These are phyloP conservation scores for Tonatia bakeri DNA, from an alignment of 2,113 vertebrate species.

Conservation along the genomic window DNA sequence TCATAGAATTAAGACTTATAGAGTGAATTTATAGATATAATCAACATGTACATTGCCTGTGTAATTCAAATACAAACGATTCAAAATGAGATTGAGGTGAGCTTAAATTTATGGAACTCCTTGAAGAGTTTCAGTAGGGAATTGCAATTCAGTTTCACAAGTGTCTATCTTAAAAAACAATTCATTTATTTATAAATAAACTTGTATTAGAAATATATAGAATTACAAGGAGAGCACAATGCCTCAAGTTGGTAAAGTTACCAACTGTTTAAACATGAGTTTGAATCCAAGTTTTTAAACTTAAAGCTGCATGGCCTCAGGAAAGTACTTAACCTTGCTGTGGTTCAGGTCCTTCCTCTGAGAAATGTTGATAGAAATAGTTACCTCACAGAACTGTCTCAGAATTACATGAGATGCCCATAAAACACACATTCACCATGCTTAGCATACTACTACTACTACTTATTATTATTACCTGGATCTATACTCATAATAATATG, in stretches of 20 bases:
- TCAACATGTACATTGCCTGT: neutral
- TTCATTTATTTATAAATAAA: neutral
- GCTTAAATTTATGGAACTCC: neutral
- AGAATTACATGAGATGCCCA: neutral
- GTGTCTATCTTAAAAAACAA: neutral
- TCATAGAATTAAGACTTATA: neutral
- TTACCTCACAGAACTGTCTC: neutral
- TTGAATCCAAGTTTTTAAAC: neutral
- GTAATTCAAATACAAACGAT: neutral
- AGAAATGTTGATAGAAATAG: neutral
- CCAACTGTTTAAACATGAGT: neutral
- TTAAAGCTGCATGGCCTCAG: neutral
- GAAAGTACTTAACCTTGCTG: neutral
- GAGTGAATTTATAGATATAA: neutral
- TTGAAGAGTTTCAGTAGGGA: neutral
- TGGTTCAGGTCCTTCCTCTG: neutral
- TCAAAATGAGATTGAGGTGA: neutral
- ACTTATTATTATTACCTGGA: neutral
- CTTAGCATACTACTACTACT: neutral
- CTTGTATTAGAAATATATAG: neutral
- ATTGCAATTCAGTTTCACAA: neutral
- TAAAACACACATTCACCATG: neutral
- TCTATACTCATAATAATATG: neutral
- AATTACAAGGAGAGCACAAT: neutral
- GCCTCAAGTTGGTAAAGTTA: neutral